Conservation (phyloP, 2,113 vertebrate genomes). For the Alligator mississippiensis region DNA sequence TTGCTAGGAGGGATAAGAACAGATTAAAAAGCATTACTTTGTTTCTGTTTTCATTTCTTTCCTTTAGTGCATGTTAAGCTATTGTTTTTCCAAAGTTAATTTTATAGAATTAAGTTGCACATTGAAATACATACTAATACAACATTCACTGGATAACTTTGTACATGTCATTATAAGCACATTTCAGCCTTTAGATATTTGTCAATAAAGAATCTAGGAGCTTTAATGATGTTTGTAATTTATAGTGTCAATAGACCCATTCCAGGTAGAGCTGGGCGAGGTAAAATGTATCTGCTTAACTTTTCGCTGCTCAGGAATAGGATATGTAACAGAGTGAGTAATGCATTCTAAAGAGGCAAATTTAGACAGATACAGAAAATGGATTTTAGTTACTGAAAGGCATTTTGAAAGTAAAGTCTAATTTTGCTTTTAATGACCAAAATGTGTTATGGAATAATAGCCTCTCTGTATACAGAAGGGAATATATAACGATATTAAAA, state of each 20-base stretch:
- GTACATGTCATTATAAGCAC: background rate
- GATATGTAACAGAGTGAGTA: background rate
- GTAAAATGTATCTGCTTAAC: slow-evolving; percentile 3
- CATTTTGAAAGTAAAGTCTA: background rate
- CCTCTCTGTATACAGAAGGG: background rate
- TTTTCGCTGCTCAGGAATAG: background rate
- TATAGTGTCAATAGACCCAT: slow-evolving; percentile 42
- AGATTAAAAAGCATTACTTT: background rate
- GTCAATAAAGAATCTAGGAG: slow-evolving; percentile 4
- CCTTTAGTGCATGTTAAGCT: background rate
- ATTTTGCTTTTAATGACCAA: background rate
- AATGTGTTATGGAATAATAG: background rate
- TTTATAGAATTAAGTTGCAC: background rate
- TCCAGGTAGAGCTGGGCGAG: slow-evolving; percentile 9
- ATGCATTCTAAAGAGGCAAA: background rate
- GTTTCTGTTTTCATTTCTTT: slow-evolving; percentile 9
- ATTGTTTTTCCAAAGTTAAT: slow-evolving; percentile 1
- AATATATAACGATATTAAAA: background rate
- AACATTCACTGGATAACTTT: background rate
- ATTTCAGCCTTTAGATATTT: slow-evolving; percentile 7
- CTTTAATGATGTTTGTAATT: slow-evolving; percentile 49
- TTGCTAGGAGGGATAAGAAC: background rate
- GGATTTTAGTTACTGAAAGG: background rate
- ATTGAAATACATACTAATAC: background rate
- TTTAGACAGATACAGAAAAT: background rate